These are phyloP conservation scores for Crenuchus spilurus DNA, from an alignment of 2,797 vertebrate species.

Conservation along the genomic window DNA sequence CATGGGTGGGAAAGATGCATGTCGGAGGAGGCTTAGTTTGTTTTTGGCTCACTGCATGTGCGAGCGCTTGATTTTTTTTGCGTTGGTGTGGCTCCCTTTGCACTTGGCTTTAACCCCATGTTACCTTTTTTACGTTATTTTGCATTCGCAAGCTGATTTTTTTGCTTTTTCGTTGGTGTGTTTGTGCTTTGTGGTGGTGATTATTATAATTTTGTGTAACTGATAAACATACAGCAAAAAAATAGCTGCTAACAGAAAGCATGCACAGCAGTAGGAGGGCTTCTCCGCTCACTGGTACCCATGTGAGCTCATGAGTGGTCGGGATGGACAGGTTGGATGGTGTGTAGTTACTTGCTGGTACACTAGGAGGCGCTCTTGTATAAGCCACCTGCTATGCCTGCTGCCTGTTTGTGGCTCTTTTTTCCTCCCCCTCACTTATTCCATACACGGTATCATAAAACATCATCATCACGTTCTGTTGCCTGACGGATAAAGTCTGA, in stretches of 20 bases:
- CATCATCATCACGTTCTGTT: constrained; percentile 5
- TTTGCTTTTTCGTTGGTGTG: constrained; percentile 25
- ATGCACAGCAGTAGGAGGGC: constrained; percentile 31
- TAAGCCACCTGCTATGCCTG: constrained; percentile 62
- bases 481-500: constrained; percentile 39
- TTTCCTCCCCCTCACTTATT: constrained; percentile 54
- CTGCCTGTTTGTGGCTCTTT: constrained; percentile 54
- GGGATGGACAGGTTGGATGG: constrained; percentile 25
- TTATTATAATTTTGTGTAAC: constrained; percentile 55
- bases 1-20: constrained; percentile 68
- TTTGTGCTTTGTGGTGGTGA: constrained; percentile 49
- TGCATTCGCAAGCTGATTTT: no score
- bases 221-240: constrained; percentile 51
- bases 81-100: constrained; percentile 12
- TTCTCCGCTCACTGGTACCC: constrained; percentile 42
- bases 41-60: constrained; percentile 42
- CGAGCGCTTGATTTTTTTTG: constrained; percentile 11
- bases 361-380: constrained; percentile 34
- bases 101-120: constrained; percentile 14
- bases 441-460: constrained; percentile 37
- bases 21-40: constrained; percentile 64
- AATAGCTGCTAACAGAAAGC: constrained; percentile 52
- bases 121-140: constrained; percentile 31
- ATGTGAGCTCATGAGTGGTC: constrained; percentile 26
- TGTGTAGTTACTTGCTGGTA: constrained; percentile 43